Percentiles rank a stretch among this genome's conserved stretches.
Conservation (phyloP, 2,888 invertebrate genomes). For the Cerceris ruficornis region DNA sequence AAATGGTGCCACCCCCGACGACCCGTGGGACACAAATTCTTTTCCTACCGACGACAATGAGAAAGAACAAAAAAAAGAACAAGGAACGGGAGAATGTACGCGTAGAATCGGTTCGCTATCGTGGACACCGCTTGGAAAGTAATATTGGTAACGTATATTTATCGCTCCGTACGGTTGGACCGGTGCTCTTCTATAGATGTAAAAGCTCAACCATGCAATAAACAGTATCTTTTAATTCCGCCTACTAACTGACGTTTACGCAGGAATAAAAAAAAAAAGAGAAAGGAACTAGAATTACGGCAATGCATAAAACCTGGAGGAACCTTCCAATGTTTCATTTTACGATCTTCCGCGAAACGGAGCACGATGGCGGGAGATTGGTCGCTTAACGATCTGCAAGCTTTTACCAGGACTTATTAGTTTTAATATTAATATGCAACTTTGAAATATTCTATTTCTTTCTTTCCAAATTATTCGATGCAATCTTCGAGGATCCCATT, state of each 20-base stretch:
- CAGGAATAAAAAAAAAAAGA: too few species aligned
- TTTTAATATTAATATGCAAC: too few species aligned
- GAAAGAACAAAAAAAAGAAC: conserved; percentile 20
- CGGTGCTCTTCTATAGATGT: background rate
- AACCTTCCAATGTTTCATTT: too few species aligned
- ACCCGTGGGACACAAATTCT: conserved; percentile 61
- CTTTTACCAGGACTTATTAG: too few species aligned
- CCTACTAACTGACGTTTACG: background rate
- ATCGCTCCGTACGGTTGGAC: conserved; percentile 8
- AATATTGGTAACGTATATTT: conserved; percentile 52
- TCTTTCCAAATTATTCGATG: too few species aligned
- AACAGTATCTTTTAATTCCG: conserved; percentile 15
- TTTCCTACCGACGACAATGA: conserved; percentile 46
- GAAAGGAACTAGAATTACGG: too few species aligned
- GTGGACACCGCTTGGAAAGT: conserved; percentile 31
- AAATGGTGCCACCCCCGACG: conserved; percentile 65
- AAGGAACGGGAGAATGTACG: background rate
- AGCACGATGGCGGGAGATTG: too few species aligned
- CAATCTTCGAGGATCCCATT: too few species aligned
- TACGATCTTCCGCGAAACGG: too few species aligned
- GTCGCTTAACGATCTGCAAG: too few species aligned
- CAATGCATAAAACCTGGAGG: too few species aligned
- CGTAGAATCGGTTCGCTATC: conserved; percentile 22
- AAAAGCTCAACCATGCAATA: background rate
- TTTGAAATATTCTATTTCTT: too few species aligned